Evolutionary conservation across 2,113 vertebrate species (phyloP).

Genomic region (Leucopsar rothschildi): DNA sequence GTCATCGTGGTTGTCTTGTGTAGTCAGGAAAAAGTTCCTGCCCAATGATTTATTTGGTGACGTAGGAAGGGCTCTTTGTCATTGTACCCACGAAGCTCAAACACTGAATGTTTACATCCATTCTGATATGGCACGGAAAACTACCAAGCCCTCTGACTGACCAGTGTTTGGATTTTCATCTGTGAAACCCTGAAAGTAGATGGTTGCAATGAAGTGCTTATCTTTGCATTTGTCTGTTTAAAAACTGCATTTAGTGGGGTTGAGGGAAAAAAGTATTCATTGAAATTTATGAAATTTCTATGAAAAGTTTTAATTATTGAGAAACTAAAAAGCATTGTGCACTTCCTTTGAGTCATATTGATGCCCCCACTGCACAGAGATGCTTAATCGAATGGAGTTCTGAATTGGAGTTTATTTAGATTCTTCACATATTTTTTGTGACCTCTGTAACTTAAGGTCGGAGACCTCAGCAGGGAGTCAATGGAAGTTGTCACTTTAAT

Average conservation of each 20-base stretch:
- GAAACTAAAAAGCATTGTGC: neutral
- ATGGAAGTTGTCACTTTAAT: constrained; percentile 30
- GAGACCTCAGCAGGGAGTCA: neutral
- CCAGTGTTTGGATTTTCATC: neutral
- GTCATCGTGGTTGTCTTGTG: neutral
- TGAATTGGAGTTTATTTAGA: neutral
- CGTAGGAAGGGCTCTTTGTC: neutral
- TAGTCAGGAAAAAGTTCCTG: neutral
- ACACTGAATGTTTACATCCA: neutral
- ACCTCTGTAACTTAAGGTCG: neutral
- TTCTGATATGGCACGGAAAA: neutral
- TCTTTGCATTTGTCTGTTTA: neutral
- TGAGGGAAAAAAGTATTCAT: neutral
- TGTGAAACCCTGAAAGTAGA: neutral
- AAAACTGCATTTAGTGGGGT: neutral
- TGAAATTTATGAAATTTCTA: neutral
- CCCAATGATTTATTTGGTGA: neutral
- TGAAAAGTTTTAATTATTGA: neutral
- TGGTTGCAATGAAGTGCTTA: neutral
- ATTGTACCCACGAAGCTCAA: neutral
- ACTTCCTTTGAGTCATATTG: neutral
- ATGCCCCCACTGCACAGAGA: neutral
- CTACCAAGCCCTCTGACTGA: neutral
- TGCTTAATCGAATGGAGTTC: neutral
- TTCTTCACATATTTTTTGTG: constrained; percentile 30